These are phyloP conservation scores for mouse (Mus musculus) DNA, from an alignment of 2,113 vertebrate species.

Conservation along the genomic window GRCm39 chr5:144635001-144635500, in stretches of 20 bases:
- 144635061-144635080: background rate
- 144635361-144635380: background rate
- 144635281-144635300: background rate
- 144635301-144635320: background rate
- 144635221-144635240: background rate
- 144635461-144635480: background rate
- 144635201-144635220: no score
- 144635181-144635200: background rate
- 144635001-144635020: background rate
- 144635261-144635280: background rate
- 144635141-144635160: background rate
- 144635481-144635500: background rate
- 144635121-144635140: background rate
- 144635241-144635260: background rate
- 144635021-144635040: background rate
- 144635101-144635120: background rate
- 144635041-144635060: background rate
- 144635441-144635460: background rate
- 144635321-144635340: background rate
- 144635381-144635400: background rate
- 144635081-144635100: background rate
- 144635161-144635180: background rate
- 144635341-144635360: background rate
- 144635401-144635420: fast-evolving
- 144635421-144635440: fast-evolving